phyloP scores from a whole-genome alignment of 1,140 invertebrate genomes.

The Apolygus lucorum region DNA sequence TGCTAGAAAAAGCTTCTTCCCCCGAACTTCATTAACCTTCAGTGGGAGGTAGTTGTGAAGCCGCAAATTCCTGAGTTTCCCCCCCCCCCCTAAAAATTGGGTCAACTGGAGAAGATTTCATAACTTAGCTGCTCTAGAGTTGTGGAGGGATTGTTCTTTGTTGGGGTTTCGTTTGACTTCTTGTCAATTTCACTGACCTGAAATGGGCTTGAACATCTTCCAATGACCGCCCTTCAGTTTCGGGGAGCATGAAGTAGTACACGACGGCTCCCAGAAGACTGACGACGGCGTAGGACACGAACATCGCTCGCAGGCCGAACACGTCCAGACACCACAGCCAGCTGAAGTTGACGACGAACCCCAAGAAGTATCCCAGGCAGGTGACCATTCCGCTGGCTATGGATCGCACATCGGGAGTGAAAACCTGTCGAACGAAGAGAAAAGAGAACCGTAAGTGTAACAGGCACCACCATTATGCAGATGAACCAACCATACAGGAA shows the following conservation, averaged over 20 bases:
- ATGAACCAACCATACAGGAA: no score
- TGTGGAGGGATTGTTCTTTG: no score
- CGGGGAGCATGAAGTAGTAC: conserved; percentile 53
- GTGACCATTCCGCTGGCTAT: conserved; percentile 54
- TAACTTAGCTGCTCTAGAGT: no score
- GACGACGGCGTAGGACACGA: conserved; percentile 53
- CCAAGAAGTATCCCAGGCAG: conserved; percentile 57
- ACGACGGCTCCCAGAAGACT: conserved; percentile 44
- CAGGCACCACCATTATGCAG: no score
- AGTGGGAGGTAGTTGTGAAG: no score
- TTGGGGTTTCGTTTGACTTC: no score
- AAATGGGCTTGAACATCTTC: conserved; percentile 49
- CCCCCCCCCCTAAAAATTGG: no score
- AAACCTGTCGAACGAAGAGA: no score
- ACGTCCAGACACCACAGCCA: conserved; percentile 31
- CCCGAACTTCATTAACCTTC: no score
- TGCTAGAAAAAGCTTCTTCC: no score
- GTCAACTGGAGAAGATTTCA: no score
- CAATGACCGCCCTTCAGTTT: conserved; percentile 73
- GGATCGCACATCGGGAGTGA: conserved; percentile 51
- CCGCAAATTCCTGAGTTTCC: no score
- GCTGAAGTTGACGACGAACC: conserved; percentile 58
- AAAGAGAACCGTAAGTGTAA: background rate
- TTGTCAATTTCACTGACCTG: conserved; percentile 5
- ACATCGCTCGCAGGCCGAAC: conserved; percentile 56